Evolutionary conservation across 2,113 vertebrate genomes (phyloP), one percentile per base, ranked within the genome.

Genomic region (Scolopax mira): DNA sequence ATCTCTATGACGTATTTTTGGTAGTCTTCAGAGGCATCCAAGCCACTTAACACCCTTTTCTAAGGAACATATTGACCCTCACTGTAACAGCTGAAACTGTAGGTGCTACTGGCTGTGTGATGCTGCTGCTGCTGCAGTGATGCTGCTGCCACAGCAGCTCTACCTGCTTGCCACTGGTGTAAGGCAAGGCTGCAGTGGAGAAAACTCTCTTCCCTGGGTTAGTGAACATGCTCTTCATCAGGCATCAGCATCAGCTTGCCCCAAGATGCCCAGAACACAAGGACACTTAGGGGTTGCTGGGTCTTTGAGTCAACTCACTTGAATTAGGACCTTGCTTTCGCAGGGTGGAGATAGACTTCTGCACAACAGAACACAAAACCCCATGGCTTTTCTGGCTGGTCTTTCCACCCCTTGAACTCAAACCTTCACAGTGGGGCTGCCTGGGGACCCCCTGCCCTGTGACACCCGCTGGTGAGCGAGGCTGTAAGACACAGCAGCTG

Each of bases 171-270:
- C 46, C 33, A 3, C 18, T 33, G 42, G 4, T 6, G 5, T 1
- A n/a, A 51, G 41, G 49, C 25, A 31, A 62, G 42, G 42, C 42
- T 79, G 61, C 35, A 22, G 0, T 2, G 21, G 35, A 75, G 51
- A 27, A 16, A 13, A 4, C 1, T 22, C 4, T 41, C 41, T 61
- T 10, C 33, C 28, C 31, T 16, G 30, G 16, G 24, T 39, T 60
- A 14, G 23, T 18, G 51, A 71, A 10, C 0, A 0, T 24, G 13
- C 51, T 54, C n/a, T n/a, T n/a, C n/a, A n/a, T n/a, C n/a, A n/a
- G n/a, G n/a, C n/a, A n/a, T n/a, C n/a, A n/a, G n/a, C n/a, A n/a
- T 49, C 35, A 4, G 10, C 66, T 44, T 55, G 24, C 28, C 10
- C 9, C 5, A 11, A 44, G 75, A 19, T 30, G 35, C 11, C 23